Evolutionary conservation across 2,888 invertebrate genomes (phyloP).

Genomic region (Macaria notata): DNA sequence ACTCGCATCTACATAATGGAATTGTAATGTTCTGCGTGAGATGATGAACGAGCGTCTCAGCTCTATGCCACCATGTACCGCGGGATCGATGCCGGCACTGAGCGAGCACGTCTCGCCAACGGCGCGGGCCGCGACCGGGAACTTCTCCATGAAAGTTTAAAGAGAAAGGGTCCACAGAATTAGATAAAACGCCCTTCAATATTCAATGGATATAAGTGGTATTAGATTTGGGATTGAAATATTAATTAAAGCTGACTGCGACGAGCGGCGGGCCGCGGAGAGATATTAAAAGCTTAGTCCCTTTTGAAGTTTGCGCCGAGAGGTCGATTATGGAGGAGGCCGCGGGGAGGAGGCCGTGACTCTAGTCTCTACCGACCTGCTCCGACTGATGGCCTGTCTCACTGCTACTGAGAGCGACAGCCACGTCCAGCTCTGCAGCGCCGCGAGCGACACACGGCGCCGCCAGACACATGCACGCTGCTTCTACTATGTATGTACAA

Average conservation of each 20-base stretch:
- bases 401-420: no score
- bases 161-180: slow-evolving; percentile 36
- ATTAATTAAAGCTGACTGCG: slow-evolving; percentile 31
- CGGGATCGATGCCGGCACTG: neutral
- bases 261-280: slow-evolving; percentile 7
- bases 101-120: slow-evolving; percentile 8
- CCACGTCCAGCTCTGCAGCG: no score
- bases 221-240: slow-evolving; percentile 33
- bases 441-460: no score
- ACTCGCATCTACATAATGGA: slow-evolving; percentile 23
- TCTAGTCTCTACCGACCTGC: no score
- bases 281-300: slow-evolving; percentile 11
- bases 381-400: no score
- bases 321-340: slow-evolving; percentile 9
- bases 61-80: neutral
- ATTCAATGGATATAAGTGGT: slow-evolving; percentile 36
- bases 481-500: no score
- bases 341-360: no score
- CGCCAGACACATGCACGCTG: no score
- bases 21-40: slow-evolving; percentile 22
- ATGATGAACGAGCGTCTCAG: slow-evolving; percentile 15
- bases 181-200: slow-evolving; percentile 38
- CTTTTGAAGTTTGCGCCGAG: slow-evolving; percentile 6
- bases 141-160: slow-evolving; percentile 44
- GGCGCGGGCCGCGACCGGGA: slow-evolving; percentile 28